phyloP scores from a whole-genome alignment of 2,888 invertebrate genomes.

The Hecatera dysodea region DNA sequence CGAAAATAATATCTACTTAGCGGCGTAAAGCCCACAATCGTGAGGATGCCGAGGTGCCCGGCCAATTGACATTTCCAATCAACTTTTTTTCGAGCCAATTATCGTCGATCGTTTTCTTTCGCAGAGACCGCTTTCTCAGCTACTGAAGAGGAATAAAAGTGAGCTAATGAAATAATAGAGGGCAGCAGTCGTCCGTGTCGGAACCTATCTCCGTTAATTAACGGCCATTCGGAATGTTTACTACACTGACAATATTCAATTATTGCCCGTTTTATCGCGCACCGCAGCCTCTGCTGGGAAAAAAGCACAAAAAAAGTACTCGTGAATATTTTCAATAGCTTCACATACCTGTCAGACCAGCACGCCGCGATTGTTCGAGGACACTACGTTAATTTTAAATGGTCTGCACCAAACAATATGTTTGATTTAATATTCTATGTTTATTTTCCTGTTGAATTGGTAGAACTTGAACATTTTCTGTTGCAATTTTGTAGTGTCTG shows the following conservation, averaged over 20 bases:
- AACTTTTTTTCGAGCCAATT: slow-evolving; percentile 80
- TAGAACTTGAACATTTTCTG: not conserved
- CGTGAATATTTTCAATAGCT: slow-evolving; percentile 52
- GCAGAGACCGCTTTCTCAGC: slow-evolving; percentile 63
- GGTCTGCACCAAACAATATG: slow-evolving; percentile 10
- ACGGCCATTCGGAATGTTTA: slow-evolving; percentile 63
- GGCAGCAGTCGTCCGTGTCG: slow-evolving; percentile 69
- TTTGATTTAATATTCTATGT: slow-evolving; percentile 18
- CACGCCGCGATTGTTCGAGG: slow-evolving; percentile 58
- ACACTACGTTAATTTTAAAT: slow-evolving; percentile 56
- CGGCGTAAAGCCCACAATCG: slow-evolving; percentile 57
- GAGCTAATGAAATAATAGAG: slow-evolving; percentile 81
- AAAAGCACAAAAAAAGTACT: slow-evolving; percentile 56
- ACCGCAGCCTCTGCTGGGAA: slow-evolving; percentile 46
- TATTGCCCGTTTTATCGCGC: slow-evolving; percentile 68
- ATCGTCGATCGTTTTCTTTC: slow-evolving; percentile 77
- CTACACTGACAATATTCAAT: slow-evolving; percentile 65
- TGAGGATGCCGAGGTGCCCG: slow-evolving; percentile 56
- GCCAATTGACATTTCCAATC: slow-evolving; percentile 73
- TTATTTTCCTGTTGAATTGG: slow-evolving; percentile 37
- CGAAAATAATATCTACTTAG: slow-evolving; percentile 49
- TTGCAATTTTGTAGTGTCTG: not conserved
- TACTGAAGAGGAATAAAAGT: slow-evolving; percentile 76
- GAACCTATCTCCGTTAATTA: slow-evolving; percentile 70
- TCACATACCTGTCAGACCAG: slow-evolving; percentile 45